A percentile compares a stretch with the other conserved stretches of the same genome.
Evolutionary conservation across 1,140 invertebrate genomes (phyloP).

Genomic region (Octopus bimaculoides): DNA sequence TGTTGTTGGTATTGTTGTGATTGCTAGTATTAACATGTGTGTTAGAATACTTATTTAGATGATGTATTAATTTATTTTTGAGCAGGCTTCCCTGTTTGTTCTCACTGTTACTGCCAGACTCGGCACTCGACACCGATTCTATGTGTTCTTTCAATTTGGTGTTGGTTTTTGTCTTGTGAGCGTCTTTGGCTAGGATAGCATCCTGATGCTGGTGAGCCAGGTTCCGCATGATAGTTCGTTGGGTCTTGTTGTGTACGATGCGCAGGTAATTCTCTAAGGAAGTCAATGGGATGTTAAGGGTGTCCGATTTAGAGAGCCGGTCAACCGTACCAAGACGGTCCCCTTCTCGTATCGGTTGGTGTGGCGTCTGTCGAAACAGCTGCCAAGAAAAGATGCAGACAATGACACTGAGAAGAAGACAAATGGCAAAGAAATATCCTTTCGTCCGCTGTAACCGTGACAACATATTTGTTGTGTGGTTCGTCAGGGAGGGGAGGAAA

Average conservation of each 20-base stretch:
- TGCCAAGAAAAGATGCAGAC: constrained; percentile 16
- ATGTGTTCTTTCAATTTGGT: background rate
- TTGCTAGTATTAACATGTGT: too few relatives aligned
- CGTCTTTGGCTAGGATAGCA: background rate
- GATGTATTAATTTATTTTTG: too few relatives aligned
- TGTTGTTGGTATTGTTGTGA: too few relatives aligned
- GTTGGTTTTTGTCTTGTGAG: background rate
- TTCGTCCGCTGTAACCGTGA: constrained; percentile 15
- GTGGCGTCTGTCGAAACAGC: constrained; percentile 10
- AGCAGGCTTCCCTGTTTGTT: background rate
- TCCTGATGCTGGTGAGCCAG: background rate
- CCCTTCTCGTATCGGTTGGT: background rate
- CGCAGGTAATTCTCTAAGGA: background rate
- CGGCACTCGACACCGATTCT: background rate
- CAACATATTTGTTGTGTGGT: constrained; percentile 4
- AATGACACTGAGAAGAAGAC: background rate
- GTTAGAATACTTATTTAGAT: too few relatives aligned
- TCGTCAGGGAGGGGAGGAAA: background rate
- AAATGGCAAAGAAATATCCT: constrained; percentile 16
- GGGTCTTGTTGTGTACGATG: background rate
- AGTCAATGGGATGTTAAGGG: background rate
- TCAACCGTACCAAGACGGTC: background rate
- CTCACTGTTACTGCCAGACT: background rate
- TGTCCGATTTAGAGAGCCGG: background rate
- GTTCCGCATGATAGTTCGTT: background rate